Evolutionary conservation across 92 coral and sea anemone genomes (phyloP), one percentile per base, ranked within the genome.

Genomic region (Diadumene lineata): DNA sequence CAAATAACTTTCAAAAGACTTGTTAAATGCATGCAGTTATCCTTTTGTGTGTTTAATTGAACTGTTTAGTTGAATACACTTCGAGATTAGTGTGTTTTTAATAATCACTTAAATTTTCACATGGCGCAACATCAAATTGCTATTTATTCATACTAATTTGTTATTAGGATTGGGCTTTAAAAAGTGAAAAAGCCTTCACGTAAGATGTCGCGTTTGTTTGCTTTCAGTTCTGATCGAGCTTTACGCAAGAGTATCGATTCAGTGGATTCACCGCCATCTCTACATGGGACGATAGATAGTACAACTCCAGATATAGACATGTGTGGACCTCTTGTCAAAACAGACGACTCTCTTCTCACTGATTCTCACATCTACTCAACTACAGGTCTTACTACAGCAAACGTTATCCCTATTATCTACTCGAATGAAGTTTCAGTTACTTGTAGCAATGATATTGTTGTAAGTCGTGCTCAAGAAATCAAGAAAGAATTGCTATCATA

Each of bases 1-100:
- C 82, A 78, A 78, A 78, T 57, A 78, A 27, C 3, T 43, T 78
- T 69, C 67, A 34, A 53, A 78, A 68, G 82, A 28, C 82, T 68
- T 23, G 34, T 78, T 67, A 78, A 57, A 56, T 17, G 34, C 16
- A 21, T 18, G 64, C 29, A 38, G 34, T n/a, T 22, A 56, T 26
- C 22, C 77, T 57, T 29, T 72, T 72, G 77, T 72, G 50, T 23
- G 17, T 56, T 15, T 33, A 26, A 72, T 56, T 72, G 33, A 72
- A 29, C 32, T 38, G 48, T 57, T 43, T 31, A 56, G 58, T 53
- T 21, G n/a, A 34, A 38, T 38, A 38, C 48, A 38, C 48, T 13
- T 38, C 13, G 48, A 6, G 6, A 38, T 38, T 38, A 66, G 71
- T 34, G 25, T 34, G 19, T 0, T n/a, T 2, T 34, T 18, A 18